phyloP scores from a whole-genome alignment of 2,113 vertebrate species.

The Toxostoma redivivum region DNA sequence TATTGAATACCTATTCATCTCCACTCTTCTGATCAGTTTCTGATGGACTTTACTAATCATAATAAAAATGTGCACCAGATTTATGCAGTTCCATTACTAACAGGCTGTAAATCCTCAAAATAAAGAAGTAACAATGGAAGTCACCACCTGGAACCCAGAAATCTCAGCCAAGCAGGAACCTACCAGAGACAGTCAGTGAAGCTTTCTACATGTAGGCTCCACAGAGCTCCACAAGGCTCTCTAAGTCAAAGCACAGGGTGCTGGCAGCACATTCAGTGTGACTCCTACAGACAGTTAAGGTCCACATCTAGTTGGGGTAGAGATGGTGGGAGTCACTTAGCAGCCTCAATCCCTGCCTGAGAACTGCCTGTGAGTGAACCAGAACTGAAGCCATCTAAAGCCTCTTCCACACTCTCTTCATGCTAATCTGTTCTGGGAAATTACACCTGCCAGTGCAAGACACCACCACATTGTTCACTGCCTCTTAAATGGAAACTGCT shows the following conservation, averaged over 20 bases:
- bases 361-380: background rate
- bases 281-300: background rate
- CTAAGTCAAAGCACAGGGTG: background rate
- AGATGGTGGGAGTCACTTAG: background rate
- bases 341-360: background rate
- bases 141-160: background rate
- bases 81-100: background rate
- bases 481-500: background rate
- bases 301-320: background rate
- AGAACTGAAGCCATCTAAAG: background rate
- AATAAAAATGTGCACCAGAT: background rate
- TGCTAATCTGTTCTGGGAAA: background rate
- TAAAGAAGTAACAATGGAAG: background rate
- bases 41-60: background rate
- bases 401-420: background rate
- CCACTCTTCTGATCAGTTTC: background rate
- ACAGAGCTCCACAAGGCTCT: background rate
- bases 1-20: background rate
- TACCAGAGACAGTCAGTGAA: background rate
- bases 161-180: background rate
- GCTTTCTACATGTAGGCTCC: background rate
- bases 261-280: background rate
- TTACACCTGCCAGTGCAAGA: background rate
- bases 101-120: background rate
- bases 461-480: background rate